Evolutionary conservation across 1,140 invertebrate species (phyloP).

Genomic region (Trichonephila clavipes): DNA sequence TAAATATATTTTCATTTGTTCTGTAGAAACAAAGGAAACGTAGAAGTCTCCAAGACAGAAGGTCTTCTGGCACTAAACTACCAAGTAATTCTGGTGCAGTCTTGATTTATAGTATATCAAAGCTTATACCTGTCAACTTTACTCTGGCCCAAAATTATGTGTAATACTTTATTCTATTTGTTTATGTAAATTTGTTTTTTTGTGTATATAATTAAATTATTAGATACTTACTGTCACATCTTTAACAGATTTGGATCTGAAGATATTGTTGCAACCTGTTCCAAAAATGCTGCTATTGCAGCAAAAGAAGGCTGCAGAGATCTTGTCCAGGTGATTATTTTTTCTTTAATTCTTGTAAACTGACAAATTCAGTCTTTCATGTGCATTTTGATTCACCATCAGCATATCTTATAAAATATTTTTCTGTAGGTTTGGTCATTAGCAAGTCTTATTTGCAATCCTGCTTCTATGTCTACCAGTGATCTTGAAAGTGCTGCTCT

Average conservation of each 20-base stretch:
- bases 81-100: constrained; percentile 82
- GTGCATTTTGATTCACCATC: too few species aligned
- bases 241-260: constrained; percentile 83
- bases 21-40: constrained; percentile 65
- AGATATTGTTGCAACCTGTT: constrained; percentile 87
- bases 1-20: too few species aligned
- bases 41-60: constrained; percentile 59
- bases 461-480: constrained; percentile 82
- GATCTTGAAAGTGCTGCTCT: constrained; percentile 84
- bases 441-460: constrained; percentile 86
- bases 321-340: constrained; percentile 85
- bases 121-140: constrained; percentile 88
- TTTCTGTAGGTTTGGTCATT: constrained; percentile 87
- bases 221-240: background rate
- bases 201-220: background rate
- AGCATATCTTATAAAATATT: background rate
- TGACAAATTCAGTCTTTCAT: background rate
- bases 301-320: constrained; percentile 88
- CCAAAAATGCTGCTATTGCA: constrained; percentile 89
- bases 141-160: constrained; percentile 91
- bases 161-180: constrained; percentile 81
- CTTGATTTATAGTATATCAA: constrained; percentile 90
- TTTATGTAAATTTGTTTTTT: background rate
- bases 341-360: background rate
- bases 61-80: constrained; percentile 66